Conservation (phyloP, 1,140 invertebrate species). For the Drosophila simulans region DNA sequence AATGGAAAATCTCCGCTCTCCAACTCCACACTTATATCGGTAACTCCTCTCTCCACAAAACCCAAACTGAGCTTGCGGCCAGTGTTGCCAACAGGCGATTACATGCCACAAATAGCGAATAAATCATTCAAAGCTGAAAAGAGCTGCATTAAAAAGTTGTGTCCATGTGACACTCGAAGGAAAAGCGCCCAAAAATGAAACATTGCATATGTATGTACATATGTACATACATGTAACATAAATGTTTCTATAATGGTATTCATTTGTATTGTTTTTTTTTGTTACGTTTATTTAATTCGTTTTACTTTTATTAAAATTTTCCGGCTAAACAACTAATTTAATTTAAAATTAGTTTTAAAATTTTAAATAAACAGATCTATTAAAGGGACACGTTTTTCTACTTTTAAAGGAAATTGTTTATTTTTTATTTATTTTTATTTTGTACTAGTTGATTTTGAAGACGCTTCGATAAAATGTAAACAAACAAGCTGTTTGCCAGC, state of each 20-base stretch:
- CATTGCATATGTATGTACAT: not conserved
- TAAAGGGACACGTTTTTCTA: not conserved
- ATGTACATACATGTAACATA: no score
- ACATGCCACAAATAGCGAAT: constrained; percentile 17
- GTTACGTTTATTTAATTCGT: no score
- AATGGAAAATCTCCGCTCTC: constrained; percentile 39
- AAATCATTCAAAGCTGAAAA: constrained; percentile 12
- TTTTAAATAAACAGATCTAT: not conserved
- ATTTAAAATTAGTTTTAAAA: no score
- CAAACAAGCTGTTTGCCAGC: not conserved
- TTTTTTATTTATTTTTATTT: no score
- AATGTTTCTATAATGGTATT: no score
- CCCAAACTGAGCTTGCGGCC: constrained; percentile 26
- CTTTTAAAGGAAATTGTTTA: no score
- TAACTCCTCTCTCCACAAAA: constrained; percentile 17
- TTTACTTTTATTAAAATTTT: not conserved
- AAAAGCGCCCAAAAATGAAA: not conserved
- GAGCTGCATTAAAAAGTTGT: constrained; percentile 1
- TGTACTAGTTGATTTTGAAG: not conserved
- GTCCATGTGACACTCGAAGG: not conserved
- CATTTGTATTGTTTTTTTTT: no score
- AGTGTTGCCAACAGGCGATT: constrained; percentile 35
- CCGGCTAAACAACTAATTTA: no score
- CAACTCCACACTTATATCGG: constrained; percentile 19
- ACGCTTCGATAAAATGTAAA: not conserved